Percentiles rank a stretch among this genome's conserved stretches.
Evolutionary conservation across 2,797 vertebrate species (phyloP).

Genomic region (Catamblyrhynchus diadema): DNA sequence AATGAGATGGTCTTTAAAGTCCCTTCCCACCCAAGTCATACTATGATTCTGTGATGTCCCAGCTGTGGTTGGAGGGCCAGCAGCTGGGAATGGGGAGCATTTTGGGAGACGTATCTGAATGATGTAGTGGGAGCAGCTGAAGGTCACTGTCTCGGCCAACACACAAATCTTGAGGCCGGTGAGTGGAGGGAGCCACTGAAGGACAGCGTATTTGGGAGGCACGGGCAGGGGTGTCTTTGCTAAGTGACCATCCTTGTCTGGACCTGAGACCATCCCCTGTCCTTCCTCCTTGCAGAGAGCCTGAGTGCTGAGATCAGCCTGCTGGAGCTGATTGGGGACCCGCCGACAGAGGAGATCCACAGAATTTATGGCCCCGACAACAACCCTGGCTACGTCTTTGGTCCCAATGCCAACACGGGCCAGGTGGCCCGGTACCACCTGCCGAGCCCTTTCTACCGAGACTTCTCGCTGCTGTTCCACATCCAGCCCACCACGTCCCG

Average conservation of each 20-base stretch:
- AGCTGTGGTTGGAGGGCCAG: background rate
- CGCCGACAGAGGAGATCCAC: conserved; percentile 79
- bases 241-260: background rate
- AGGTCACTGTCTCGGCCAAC: background rate
- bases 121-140: background rate
- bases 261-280: background rate
- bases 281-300: conserved; percentile 56
- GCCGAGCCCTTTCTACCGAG: conserved; percentile 84
- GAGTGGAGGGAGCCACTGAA: rapidly evolving
- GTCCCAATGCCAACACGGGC: conserved; percentile 79
- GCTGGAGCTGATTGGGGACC: conserved; percentile 88
- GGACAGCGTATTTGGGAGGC: rapidly evolving
- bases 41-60: background rate
- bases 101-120: rapidly evolving
- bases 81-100: background rate
- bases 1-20: background rate
- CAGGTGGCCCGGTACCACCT: conserved; percentile 87
- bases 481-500: conserved; percentile 79
- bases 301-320: conserved; percentile 78
- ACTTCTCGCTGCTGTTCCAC: conserved; percentile 89
- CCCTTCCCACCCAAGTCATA: background rate
- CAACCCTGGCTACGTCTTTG: conserved; percentile 81
- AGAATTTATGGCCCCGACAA: conserved; percentile 78
- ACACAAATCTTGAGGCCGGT: background rate
- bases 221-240: background rate